phyloP scores from a whole-genome alignment of 2,113 vertebrate genomes.

The Thunnus maccoyii region DNA sequence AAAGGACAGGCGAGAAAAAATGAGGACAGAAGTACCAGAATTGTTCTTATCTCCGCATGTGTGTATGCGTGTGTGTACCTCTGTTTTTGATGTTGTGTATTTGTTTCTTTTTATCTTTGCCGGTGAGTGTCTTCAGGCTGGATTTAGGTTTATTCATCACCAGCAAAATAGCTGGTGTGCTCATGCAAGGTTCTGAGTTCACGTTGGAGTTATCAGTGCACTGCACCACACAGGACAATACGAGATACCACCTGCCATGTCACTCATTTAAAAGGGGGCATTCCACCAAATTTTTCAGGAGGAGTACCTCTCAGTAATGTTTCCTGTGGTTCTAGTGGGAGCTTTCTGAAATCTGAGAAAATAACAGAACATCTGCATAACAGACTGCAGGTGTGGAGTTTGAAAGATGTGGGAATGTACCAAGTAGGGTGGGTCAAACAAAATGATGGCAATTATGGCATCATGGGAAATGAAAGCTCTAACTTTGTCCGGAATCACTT shows the following conservation, averaged over 20 bases:
- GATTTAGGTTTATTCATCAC: constrained; percentile 52
- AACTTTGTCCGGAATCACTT: too few species aligned
- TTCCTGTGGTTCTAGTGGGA: not conserved
- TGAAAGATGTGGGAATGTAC: too few species aligned
- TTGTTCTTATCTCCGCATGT: constrained; percentile 81
- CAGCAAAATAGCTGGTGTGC: constrained; percentile 34
- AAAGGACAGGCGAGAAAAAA: constrained; percentile 62
- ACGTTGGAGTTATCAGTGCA: not conserved
- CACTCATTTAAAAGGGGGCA: too few species aligned
- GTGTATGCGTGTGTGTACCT: constrained; percentile 16
- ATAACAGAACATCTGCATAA: too few species aligned
- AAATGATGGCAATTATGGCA: too few species aligned
- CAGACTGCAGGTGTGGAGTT: too few species aligned
- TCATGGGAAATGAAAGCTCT: too few species aligned
- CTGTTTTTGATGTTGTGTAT: constrained; percentile 25
- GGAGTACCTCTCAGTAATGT: not conserved
- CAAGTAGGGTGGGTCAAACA: too few species aligned
- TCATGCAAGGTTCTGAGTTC: not conserved
- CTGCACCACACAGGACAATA: not conserved
- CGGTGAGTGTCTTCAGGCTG: constrained; percentile 27
- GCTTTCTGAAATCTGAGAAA: not conserved
- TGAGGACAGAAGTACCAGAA: constrained; percentile 68
- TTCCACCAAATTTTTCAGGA: too few species aligned
- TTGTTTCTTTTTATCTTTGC: constrained; percentile 55
- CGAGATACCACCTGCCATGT: not conserved